These are phyloP conservation scores for Drosophila eohydei DNA, from an alignment of 2,888 invertebrate species.

Conservation along the genomic window DNA sequence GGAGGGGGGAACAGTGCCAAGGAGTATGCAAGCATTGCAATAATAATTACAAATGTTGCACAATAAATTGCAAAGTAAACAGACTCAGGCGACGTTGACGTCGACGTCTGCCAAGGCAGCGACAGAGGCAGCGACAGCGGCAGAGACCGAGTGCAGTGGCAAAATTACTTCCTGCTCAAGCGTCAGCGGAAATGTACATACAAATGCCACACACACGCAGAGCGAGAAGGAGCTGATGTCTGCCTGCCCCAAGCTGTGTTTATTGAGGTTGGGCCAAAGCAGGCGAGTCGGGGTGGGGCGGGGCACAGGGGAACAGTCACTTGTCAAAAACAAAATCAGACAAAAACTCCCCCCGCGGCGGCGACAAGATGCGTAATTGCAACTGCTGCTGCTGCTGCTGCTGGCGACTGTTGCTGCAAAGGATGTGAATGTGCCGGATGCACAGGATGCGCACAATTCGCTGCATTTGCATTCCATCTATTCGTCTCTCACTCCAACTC, in stretches of 20 bases:
- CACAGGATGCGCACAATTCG: constrained; percentile 69
- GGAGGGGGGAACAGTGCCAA: constrained; percentile 15
- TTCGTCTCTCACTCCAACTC: constrained; percentile 1
- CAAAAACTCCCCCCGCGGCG: constrained; percentile 64
- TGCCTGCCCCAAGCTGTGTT: constrained; percentile 11
- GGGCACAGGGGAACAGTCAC: constrained; percentile 55
- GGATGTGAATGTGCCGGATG: constrained; percentile 43
- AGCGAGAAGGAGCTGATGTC: constrained; percentile 25
- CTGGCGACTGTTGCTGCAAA: constrained; percentile 42
- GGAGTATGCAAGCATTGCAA: constrained; percentile 69
- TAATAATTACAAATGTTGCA: constrained; percentile 82
- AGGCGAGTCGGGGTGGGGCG: not conserved
- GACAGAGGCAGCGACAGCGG: constrained; percentile 14
- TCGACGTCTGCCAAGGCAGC: constrained; percentile 12
- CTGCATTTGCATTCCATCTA: constrained; percentile 55
- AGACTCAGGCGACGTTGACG: constrained; percentile 56
- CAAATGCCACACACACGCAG: constrained; percentile 55
- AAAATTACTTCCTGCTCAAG: constrained; percentile 81
- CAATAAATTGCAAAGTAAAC: constrained; percentile 82
- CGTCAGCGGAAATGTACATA: constrained; percentile 78
- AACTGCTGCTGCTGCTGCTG: constrained; percentile 49
- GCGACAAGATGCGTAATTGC: constrained; percentile 81
- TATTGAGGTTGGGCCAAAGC: constrained; percentile 8
- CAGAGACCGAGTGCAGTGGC: constrained; percentile 57
- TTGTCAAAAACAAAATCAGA: constrained; percentile 82